Evolutionary conservation across 2,113 vertebrate species (phyloP), one percentile per base, ranked within the genome.

Genomic region (Cnemophilus loriae): DNA sequence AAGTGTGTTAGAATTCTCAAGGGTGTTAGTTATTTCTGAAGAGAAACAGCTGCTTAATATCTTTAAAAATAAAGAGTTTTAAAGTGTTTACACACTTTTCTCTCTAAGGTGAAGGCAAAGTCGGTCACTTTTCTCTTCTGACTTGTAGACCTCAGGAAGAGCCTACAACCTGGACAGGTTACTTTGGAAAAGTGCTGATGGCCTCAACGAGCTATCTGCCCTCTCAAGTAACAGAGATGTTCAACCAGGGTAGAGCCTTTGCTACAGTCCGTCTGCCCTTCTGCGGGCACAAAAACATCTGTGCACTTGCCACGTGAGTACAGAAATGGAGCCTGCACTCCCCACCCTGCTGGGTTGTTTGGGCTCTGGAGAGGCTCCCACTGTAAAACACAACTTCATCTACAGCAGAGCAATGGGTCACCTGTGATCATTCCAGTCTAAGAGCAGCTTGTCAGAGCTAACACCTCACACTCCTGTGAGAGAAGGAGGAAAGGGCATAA

Each of bases 211-310:
- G 98, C 94, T 99, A 99, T 95, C 95, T 99, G 97, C 99, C 99
- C 47, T 98, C 99, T 41, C 99, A 99, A 97, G 99, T 99, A 49
- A 99, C 99, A 3, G 99, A 99, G 93, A 99, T 99, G 99, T 99
- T 99, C 97, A 99, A 99, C 92, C 99, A 99, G 97, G 99, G 99
- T 5, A 98, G 99, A 95, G 99, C 99, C 89, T 99, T 99, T 42
- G 99, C 99, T 70, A 99, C 99, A 0, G 99, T 99, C 35, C 98
- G 99, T 55, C 98, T 99, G 97, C 99, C 99, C 2, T 99, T 99
- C 98, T 99, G 99, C 3, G 99, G 99, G 77, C 99, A 99, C 97
- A 99, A 99, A 97, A 99, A 99, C 97, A 99, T 99, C 98, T 99
- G 99, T 77, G 98, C 99, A 0, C 98, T 99, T 71, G 98, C 99